Conservation (phyloP, 2,888 invertebrate genomes). For the Dascillus cervinus region DNA sequence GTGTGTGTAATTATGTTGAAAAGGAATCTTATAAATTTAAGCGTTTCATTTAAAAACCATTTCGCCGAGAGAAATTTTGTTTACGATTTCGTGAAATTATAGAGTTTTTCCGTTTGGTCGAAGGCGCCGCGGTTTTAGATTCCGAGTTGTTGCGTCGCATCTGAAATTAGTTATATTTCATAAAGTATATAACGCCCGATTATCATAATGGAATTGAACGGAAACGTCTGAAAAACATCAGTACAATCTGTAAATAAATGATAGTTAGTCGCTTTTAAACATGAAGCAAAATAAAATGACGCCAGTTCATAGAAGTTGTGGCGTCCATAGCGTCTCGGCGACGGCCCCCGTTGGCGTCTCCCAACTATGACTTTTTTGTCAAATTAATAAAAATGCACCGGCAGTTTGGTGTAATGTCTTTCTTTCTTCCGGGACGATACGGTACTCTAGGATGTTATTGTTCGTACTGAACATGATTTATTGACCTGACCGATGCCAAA, state of each 20-base stretch:
- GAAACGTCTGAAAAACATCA: slow-evolving; percentile 4
- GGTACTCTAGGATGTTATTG: slow-evolving; percentile 11
- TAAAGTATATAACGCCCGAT: no score
- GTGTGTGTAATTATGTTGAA: no score
- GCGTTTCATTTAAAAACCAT: no score
- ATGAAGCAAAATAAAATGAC: slow-evolving; percentile 24
- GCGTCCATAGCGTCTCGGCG: slow-evolving; percentile 31
- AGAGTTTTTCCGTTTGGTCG: no score
- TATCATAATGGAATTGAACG: slow-evolving; percentile 8
- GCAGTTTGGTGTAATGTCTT: slow-evolving; percentile 21
- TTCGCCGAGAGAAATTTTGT: no score
- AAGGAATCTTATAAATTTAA: no score
- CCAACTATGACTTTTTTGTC: slow-evolving; percentile 31
- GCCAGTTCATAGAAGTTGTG: slow-evolving; percentile 35
- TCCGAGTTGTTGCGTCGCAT: no score
- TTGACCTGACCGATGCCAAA: slow-evolving; percentile 14
- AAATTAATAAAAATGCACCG: slow-evolving; percentile 32
- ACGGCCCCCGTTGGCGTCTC: slow-evolving; percentile 22
- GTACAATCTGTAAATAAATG: slow-evolving; percentile 10
- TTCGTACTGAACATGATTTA: slow-evolving; percentile 10
- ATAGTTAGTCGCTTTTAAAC: slow-evolving; percentile 12
- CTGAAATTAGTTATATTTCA: no score
- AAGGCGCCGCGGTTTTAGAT: no score
- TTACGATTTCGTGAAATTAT: no score
- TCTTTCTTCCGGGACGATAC: slow-evolving; percentile 24